Base-by-base conservation (phyloP, 2,888 invertebrate species). In the Steromphala cineraria region DNA sequence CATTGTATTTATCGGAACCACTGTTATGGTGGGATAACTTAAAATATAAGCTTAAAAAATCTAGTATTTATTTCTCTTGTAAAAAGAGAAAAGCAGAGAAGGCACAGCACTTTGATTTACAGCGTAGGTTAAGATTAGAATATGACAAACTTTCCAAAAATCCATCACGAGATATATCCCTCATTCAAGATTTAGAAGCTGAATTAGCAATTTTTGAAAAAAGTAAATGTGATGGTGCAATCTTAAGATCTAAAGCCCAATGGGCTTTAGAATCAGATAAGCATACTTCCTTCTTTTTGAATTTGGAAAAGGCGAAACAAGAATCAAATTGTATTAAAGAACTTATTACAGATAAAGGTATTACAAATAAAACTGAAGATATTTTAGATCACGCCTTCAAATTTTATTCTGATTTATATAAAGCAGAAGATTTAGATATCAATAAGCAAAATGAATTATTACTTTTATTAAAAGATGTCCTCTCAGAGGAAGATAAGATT, bases 1-100 rank as follows among this genome's bases (percentile, higher is more conserved):
- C 53, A 19, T 28, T 76, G 24, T 53, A 53, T 53, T 28, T 53
- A 53, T 28, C 24, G 21, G 74, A 79, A 31, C 79, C 79, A 31
- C 40, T 75, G 10, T 28, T 80, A 2, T 82, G 78, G 82, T 82
- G 78, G 82, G 82, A 78, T 62, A 77, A 78, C 75, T 53, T 82
- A 10, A 82, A 80, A 80, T 82, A 80, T 56, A 55, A 53, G 7
- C 24, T 78, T 13, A 82, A 80, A 53, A 56, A 71, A 31, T 71
- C 52, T 56, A 28, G 71, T 19, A 67, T 62, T 7, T n/a, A 17
- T 74, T 80, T 24, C 46, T 31, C 77, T 17, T 28, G 74, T 52
- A 78, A 40, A 15, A 75, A 36, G 62, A 17, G 1, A 10, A 53
- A 77, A 53, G 31, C n/a, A 21, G 46, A 55, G 19, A 5, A 13